These are phyloP conservation scores for Helicorthomorpha holstii DNA, from an alignment of 1,140 invertebrate species.

Conservation along the genomic window DNA sequence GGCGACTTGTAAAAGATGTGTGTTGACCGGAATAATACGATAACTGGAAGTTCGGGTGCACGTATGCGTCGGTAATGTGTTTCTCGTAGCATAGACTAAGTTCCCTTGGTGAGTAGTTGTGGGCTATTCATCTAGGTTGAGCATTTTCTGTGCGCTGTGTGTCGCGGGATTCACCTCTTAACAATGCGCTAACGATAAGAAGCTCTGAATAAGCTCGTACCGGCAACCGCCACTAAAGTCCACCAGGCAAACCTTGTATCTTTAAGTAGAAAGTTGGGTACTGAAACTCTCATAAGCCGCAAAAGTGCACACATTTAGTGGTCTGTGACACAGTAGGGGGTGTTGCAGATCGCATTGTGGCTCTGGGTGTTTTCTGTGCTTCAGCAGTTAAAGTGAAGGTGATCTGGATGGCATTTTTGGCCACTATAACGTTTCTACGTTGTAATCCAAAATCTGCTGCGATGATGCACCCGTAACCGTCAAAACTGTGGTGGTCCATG, in stretches of 20 bases:
- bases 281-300: background rate
- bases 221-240: background rate
- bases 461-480: background rate
- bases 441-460: background rate
- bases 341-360: background rate
- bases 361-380: background rate
- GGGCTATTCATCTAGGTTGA: background rate
- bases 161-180: background rate
- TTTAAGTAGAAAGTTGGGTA: background rate
- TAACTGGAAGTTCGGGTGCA: background rate
- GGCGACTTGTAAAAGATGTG: background rate
- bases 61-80: background rate
- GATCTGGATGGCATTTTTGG: background rate
- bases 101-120: background rate
- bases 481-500: background rate
- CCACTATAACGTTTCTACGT: background rate
- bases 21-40: background rate
- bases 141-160: background rate
- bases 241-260: background rate
- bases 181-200: background rate
- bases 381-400: background rate
- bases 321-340: background rate
- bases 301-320: background rate
- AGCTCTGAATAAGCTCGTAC: background rate
- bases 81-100: background rate